Evolutionary conservation across 1,140 invertebrate species (phyloP).

Genomic region (Bombus confusus): DNA sequence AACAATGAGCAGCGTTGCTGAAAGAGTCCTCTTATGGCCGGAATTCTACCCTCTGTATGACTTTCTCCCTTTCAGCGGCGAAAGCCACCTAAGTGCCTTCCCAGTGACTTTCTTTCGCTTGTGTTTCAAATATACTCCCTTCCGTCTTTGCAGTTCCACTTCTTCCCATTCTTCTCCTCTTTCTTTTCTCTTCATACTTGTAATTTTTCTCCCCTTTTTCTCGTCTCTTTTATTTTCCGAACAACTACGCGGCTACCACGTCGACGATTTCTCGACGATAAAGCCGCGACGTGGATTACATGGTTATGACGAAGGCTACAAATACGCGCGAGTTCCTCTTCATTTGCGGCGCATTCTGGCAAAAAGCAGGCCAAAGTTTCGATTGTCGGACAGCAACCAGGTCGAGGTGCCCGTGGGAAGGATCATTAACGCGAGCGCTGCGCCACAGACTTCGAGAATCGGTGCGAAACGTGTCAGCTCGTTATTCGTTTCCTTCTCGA

Average conservation of each 20-base stretch:
- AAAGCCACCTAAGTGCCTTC: slow-evolving; percentile 32
- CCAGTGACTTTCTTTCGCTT: slow-evolving; percentile 43
- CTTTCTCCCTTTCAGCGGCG: not conserved
- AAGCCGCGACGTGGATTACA: slow-evolving; percentile 17
- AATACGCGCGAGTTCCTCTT: slow-evolving; percentile 17
- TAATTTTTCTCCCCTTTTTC: not conserved
- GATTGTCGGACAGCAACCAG: not conserved
- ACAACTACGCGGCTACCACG: not conserved
- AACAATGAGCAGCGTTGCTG: not conserved
- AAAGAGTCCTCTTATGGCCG: not conserved
- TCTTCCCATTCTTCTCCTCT: not conserved
- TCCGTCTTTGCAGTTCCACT: not conserved
- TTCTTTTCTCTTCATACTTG: too few species aligned
- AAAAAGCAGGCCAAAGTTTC: not conserved
- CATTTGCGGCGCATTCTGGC: not conserved
- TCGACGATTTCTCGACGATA: slow-evolving; percentile 18
- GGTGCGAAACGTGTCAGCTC: too few species aligned
- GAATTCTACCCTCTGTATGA: slow-evolving; percentile 6
- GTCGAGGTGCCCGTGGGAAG: not conserved
- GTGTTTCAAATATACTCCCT: slow-evolving; percentile 34
- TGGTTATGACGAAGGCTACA: slow-evolving; percentile 30
- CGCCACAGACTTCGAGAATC: not conserved
- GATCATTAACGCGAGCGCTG: not conserved
- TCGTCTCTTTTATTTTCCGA: not conserved
- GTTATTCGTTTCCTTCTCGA: not conserved